phyloP scores from a whole-genome alignment of 92 coral and sea anemone genomes.

The Palythoa grandiflora region DNA sequence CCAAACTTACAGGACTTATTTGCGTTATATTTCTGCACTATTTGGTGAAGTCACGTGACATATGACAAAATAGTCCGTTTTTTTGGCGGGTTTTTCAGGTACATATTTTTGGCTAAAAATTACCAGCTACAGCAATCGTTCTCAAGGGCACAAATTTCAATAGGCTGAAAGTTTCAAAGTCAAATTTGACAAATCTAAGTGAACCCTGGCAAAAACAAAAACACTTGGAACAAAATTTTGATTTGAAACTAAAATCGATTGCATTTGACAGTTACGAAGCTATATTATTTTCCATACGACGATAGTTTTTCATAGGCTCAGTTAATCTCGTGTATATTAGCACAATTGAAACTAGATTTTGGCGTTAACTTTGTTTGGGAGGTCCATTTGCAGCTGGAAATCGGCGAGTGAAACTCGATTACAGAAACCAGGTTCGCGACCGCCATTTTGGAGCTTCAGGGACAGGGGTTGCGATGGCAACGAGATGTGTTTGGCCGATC shows the following conservation, averaged over 20 bases:
- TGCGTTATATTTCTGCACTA: background rate
- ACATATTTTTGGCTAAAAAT: background rate
- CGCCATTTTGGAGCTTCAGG: conserved; percentile 37
- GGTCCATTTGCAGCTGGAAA: conserved; percentile 20
- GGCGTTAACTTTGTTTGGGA: conserved; percentile 9
- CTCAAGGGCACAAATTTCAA: background rate
- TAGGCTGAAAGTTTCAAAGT: background rate
- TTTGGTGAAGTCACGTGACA: conserved; percentile 3
- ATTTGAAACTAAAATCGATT: background rate
- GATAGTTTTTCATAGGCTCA: conserved; percentile 38
- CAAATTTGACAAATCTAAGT: background rate
- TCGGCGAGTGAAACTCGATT: conserved; percentile 13
- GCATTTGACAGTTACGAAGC: conserved; percentile 39
- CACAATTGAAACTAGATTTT: conserved; percentile 32
- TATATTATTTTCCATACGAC: background rate
- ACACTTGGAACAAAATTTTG: background rate
- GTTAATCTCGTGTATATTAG: conserved; percentile 36
- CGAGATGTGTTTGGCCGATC: conserved; percentile 1
- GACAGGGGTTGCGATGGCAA: conserved; percentile 31
- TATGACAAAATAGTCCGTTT: background rate
- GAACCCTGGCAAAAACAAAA: background rate
- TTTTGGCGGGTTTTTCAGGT: background rate
- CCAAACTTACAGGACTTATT: background rate
- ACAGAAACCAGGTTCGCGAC: background rate
- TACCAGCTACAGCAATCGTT: conserved; percentile 12